These are phyloP conservation scores for Periophthalmus magnuspinnatus DNA, from an alignment of 2,797 vertebrate genomes.

Conservation along the genomic window DNA sequence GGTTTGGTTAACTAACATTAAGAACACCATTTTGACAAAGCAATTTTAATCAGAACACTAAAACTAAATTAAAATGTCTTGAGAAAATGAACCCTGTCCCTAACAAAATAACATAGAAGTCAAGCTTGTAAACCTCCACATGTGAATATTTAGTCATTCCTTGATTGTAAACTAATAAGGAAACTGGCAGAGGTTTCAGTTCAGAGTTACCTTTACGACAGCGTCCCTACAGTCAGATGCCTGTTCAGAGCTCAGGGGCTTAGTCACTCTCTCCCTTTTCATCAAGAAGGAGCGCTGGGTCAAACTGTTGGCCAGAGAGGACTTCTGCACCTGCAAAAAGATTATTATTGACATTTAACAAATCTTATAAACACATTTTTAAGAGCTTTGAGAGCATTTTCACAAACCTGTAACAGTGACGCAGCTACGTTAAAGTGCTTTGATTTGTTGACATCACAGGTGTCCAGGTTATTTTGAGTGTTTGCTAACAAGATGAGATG, in stretches of 20 bases:
- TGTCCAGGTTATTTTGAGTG: slow-evolving; percentile 85
- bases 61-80: no score
- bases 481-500: slow-evolving; percentile 69
- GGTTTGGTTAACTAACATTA: no score
- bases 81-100: no score
- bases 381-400: background rate
- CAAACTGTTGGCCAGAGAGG: slow-evolving; percentile 79
- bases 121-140: background rate
- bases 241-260: slow-evolving; percentile 82
- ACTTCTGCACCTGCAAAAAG: slow-evolving; percentile 72
- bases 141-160: background rate
- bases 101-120: no score
- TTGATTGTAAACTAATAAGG: slow-evolving; percentile 23
- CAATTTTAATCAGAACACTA: no score
- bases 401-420: slow-evolving; percentile 83
- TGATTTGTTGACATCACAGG: slow-evolving; percentile 81
- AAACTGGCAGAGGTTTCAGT: slow-evolving; percentile 1
- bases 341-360: background rate
- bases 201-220: slow-evolving; percentile 87
- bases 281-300: slow-evolving; percentile 85
- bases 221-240: slow-evolving; percentile 88
- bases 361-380: background rate
- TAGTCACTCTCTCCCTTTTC: slow-evolving; percentile 85
- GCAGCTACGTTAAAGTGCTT: slow-evolving; percentile 77
- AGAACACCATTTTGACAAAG: no score